Percentiles rank a stretch among this genome's conserved stretches.
Conservation (phyloP, 2,113 vertebrate species). For the Clarias macrocephalus region DNA sequence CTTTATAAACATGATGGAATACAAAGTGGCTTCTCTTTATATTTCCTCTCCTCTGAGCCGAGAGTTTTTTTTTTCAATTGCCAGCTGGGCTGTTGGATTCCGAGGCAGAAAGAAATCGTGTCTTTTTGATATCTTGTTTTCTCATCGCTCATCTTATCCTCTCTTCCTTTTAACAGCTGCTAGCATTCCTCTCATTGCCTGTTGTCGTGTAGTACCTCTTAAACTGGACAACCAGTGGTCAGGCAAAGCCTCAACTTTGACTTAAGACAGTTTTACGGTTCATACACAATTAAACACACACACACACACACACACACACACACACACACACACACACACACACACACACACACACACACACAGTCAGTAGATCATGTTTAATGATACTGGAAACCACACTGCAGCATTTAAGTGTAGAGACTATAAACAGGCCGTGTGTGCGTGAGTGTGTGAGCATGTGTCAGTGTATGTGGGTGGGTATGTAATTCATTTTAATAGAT, state of each 20-base stretch:
- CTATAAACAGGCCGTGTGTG: constrained; percentile 10
- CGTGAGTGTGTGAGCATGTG: neutral
- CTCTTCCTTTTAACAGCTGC: constrained; percentile 50
- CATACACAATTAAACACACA: neutral
- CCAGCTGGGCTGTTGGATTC: neutral
- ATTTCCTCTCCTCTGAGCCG: neutral
- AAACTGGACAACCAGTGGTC: constrained; percentile 53
- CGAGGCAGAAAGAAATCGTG: neutral
- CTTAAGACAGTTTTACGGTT: constrained; percentile 15
- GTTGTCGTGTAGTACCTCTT: constrained; percentile 62
- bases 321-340: constrained; percentile 20
- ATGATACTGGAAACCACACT: constrained; percentile 32
- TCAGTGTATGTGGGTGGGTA: neutral
- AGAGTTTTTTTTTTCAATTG: neutral
- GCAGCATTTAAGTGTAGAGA: constrained; percentile 16
- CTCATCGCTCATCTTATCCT: neutral
- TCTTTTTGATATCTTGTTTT: neutral
- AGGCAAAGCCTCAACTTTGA: constrained; percentile 48
- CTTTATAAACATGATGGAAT: constrained; percentile 60
- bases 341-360: constrained; percentile 36
- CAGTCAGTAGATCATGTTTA: constrained; percentile 61
- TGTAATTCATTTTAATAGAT: constrained; percentile 24
- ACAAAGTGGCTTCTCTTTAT: constrained; percentile 5
- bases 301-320: constrained; percentile 32
- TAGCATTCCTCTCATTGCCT: constrained; percentile 56